These are phyloP conservation scores for Hyphantria cunea DNA, from an alignment of 1,140 invertebrate species.

Conservation along the genomic window DNA sequence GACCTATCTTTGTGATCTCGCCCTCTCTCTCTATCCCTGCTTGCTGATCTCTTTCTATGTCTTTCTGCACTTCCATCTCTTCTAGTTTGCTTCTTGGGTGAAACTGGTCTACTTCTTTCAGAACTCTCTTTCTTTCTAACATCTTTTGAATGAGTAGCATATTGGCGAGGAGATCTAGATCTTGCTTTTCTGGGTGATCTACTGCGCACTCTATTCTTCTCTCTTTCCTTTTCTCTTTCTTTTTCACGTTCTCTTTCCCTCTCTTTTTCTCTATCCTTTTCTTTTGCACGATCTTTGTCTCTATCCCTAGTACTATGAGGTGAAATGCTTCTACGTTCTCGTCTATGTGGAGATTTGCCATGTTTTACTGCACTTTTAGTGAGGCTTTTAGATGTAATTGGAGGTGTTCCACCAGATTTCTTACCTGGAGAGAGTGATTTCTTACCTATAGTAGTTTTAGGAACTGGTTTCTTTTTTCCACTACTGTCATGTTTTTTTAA, in stretches of 20 bases:
- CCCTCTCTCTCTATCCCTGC: constrained; percentile 70
- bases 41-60: constrained; percentile 69
- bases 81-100: constrained; percentile 73
- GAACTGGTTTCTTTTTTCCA: constrained; percentile 63
- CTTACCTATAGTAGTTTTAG: constrained; percentile 65
- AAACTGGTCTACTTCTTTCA: constrained; percentile 75
- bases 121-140: constrained; percentile 76
- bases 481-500: constrained; percentile 67
- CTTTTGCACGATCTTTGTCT: constrained; percentile 70
- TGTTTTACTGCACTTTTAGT: constrained; percentile 69
- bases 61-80: constrained; percentile 72
- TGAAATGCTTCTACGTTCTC: constrained; percentile 72
- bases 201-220: constrained; percentile 64
- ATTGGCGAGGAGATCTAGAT: constrained; percentile 69
- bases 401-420: constrained; percentile 79
- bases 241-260: constrained; percentile 72
- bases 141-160: constrained; percentile 74
- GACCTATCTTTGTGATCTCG: constrained; percentile 78
- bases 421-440: constrained; percentile 79
- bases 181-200: constrained; percentile 72
- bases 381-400: constrained; percentile 75
- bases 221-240: constrained; percentile 71
- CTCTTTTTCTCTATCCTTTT: constrained; percentile 68
- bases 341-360: constrained; percentile 72
- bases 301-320: constrained; percentile 66